Base-by-base conservation (phyloP, 2,888 invertebrate genomes). In the Lithophane ornitopus region DNA sequence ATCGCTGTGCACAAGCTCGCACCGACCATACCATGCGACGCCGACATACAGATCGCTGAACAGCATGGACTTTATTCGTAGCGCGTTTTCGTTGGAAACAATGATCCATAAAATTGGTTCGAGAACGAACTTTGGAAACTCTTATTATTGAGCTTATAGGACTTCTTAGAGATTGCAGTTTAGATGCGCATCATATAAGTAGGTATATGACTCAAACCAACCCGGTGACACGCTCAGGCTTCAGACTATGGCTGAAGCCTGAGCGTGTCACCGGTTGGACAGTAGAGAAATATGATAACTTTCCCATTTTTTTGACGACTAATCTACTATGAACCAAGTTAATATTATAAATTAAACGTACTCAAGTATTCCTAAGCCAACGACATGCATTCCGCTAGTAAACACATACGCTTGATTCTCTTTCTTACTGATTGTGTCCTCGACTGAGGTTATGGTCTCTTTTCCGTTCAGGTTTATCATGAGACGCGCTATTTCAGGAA, bases 311-410 rank as follows among this genome's bases (percentile, higher is more conserved):
- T 54, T n/a, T 11, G 6, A 56, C 54, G 2, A 11, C 28, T n/a
- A n/a, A n/a, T n/a, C n/a, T n/a, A n/a, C n/a, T 22, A 22, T 22
- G 22, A 28, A 28, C 22, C 49, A 9, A 14, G 9, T 49, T 66
- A 26, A 46, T 56, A 56, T 16, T 8, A 58, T 8, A 58, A 16
- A 58, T 28, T 28, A 58, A 58, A 90, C 95, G 89, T 87, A 96
- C 96, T 96, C 95, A 62, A 96, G 85, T 76, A 96, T 91, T 19
- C 91, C 95, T 67, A 95, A 76, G 0, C 96, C 96, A 11, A 96
- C 85, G 2, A 95, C 52, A 16, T 90, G 87, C 70, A 92, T 74
- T 0, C 94, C 94, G 56, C 93, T 92, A 56, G 93, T 81, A n/a
- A 96, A 90, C 3, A 96, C 92, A 73, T 91, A 96, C 0, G 93